phyloP scores from a whole-genome alignment of 2,113 vertebrate species.

The Brachionichthys hirsutus region DNA sequence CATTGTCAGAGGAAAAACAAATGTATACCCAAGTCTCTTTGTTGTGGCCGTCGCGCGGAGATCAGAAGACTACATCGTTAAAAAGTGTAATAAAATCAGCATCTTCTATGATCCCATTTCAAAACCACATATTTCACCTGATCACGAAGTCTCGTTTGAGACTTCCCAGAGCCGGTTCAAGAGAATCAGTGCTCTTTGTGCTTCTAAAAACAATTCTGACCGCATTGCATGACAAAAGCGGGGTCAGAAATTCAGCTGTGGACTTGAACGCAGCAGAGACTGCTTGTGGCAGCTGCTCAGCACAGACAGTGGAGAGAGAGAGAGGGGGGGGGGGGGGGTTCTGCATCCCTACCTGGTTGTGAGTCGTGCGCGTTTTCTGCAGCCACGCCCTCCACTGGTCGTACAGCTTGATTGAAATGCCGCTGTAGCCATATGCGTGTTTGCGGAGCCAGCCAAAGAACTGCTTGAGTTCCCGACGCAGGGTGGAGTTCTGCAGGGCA shows the following conservation, averaged over 20 bases:
- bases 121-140: slow-evolving; percentile 68
- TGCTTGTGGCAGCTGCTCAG: background rate
- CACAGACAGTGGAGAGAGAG: background rate
- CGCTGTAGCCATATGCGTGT: slow-evolving; percentile 88
- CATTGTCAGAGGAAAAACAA: slow-evolving; percentile 49
- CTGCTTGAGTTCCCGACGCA: slow-evolving; percentile 92
- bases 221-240: slow-evolving; percentile 43
- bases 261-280: slow-evolving; percentile 12
- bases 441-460: slow-evolving; percentile 96
- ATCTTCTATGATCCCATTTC: slow-evolving; percentile 47
- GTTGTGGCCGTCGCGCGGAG: slow-evolving; percentile 67
- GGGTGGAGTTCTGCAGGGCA: slow-evolving; percentile 87
- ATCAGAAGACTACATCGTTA: slow-evolving; percentile 59
- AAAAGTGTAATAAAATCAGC: slow-evolving; percentile 64
- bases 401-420: slow-evolving; percentile 94
- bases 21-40: slow-evolving; percentile 48
- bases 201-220: slow-evolving; percentile 37
- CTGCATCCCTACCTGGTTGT: slow-evolving; percentile 92
- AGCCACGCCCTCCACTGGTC: slow-evolving; percentile 96
- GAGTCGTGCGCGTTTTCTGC: slow-evolving; percentile 93
- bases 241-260: slow-evolving; percentile 50
- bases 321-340: slow-evolving; percentile 11
- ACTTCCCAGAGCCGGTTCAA: slow-evolving; percentile 48
- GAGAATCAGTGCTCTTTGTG: slow-evolving; percentile 29
- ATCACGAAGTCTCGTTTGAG: slow-evolving; percentile 53